These are phyloP conservation scores for Elmis aenea DNA, from an alignment of 2,888 invertebrate genomes.

Conservation along the genomic window DNA sequence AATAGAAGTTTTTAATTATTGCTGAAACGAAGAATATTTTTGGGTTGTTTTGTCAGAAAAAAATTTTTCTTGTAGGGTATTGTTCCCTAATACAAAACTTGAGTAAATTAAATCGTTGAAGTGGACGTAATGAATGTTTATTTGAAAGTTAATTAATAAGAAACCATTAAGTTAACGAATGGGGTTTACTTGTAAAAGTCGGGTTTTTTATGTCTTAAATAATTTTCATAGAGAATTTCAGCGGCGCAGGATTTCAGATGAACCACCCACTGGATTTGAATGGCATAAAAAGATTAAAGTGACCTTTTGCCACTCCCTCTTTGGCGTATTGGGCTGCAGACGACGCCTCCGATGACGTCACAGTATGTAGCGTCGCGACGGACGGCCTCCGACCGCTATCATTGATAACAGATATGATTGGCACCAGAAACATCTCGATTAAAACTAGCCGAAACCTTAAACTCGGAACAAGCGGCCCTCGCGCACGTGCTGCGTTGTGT, in stretches of 20 bases:
- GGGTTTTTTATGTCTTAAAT: no score
- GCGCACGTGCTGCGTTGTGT: constrained; percentile 24
- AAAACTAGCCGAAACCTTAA: constrained; percentile 17
- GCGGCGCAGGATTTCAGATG: constrained; percentile 42
- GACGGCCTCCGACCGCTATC: constrained; percentile 41
- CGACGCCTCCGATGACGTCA: constrained; percentile 46
- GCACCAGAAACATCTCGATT: constrained; percentile 17
- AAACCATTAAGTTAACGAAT: no score
- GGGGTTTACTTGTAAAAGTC: no score
- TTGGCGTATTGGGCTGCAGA: constrained; percentile 44
- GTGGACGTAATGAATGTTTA: no score
- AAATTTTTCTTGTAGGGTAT: no score
- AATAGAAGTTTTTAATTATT: no score
- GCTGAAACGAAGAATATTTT: no score
- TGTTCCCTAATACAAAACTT: no score
- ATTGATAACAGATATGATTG: constrained; percentile 33
- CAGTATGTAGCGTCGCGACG: constrained; percentile 39
- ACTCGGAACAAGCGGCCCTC: constrained; percentile 15
- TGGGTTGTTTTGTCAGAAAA: no score
- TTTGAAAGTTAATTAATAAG: no score
- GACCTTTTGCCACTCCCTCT: constrained; percentile 48
- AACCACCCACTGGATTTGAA: constrained; percentile 47
- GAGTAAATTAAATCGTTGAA: no score
- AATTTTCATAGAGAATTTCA: no score
- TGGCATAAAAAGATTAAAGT: constrained; percentile 49